Evolutionary conservation across 2,888 invertebrate genomes (phyloP), one percentile per base, ranked within the genome.

Genomic region (Digitonthophagus gazella): DNA sequence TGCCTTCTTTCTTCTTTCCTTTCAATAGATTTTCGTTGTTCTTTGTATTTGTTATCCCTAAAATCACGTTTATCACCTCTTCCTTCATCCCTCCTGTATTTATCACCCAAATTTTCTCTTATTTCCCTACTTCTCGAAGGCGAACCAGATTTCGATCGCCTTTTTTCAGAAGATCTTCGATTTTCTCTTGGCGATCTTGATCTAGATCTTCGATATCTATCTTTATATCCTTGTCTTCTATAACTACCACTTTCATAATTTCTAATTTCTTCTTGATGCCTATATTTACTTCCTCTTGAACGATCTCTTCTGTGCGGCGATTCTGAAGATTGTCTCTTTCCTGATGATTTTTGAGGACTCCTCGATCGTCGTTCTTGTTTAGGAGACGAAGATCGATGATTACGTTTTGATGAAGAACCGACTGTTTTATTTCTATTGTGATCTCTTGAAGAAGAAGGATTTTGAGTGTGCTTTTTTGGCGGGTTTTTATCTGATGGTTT

Each of bases 391-490:
- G 69, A 55, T 14, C 44, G n/a, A 22, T 58, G 15, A 15, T 8
- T 22, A 11, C 15, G 67, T 67, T 72, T 67, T 72, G 69, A 69
- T 61, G 58, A 65, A 57, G 69, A 11, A 54, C 20, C 65, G 15
- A 57, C n/a, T 68, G 55, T 19, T 57, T 64, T 28, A 20, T 6
- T 56, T 14, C 70, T 75, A 74, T 22, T 78, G 76, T 4, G 68
- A 69, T 72, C 75, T 58, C 76, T 54, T 18, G 4, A 15, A 15
- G 55, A 65, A 14, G 54, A 3, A 1, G 55, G 44, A 18, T 54
- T 55, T 15, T 80, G 79, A n/a, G n/a, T n/a, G 74, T 77, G 79
- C 71, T 76, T 78, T 71, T 76, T 79, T 77, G 15, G 72, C 64
- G 6, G 71, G 66, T 15, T 65, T 65, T 15, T 66, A 54, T 44